Percentiles rank a stretch among this genome's conserved stretches.
These are phyloP conservation scores for Lasioglossum albipes DNA, from an alignment of 1,140 invertebrate species.

Conservation along the genomic window DNA sequence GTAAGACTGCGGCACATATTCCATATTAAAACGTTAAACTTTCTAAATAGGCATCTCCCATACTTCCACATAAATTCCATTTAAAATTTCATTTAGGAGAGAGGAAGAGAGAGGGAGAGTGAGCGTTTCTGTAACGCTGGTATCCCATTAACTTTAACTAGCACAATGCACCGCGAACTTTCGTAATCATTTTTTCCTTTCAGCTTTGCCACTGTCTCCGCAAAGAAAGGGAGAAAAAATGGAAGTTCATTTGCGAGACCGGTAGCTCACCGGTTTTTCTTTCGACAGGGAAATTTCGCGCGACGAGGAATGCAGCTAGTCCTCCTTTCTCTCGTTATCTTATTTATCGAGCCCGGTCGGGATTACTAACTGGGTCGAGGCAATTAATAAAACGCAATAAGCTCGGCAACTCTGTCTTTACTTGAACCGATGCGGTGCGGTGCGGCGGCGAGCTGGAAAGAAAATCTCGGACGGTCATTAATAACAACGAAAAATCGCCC, in stretches of 20 bases:
- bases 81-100: slow-evolving; percentile 12
- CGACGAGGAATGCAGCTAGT: neutral
- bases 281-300: neutral
- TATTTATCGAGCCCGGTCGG: slow-evolving; percentile 20
- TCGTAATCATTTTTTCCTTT: neutral
- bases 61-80: neutral
- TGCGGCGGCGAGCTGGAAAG: neutral
- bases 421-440: neutral
- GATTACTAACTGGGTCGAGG: slow-evolving; percentile 47
- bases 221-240: neutral
- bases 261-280: too few species aligned
- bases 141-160: neutral
- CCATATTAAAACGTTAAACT: neutral
- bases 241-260: too few species aligned
- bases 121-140: neutral
- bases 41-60: neutral
- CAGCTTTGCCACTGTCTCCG: neutral
- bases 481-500: slow-evolving; percentile 32
- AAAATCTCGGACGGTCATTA: slow-evolving; percentile 23
- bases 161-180: slow-evolving; percentile 1
- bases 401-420: slow-evolving; percentile 12
- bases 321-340: slow-evolving; percentile 18
- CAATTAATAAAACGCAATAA: slow-evolving; percentile 53
- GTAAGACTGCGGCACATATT: neutral
- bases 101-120: neutral